Conservation (phyloP, 2,113 vertebrate genomes). For the Myiozetetes cayanensis region DNA sequence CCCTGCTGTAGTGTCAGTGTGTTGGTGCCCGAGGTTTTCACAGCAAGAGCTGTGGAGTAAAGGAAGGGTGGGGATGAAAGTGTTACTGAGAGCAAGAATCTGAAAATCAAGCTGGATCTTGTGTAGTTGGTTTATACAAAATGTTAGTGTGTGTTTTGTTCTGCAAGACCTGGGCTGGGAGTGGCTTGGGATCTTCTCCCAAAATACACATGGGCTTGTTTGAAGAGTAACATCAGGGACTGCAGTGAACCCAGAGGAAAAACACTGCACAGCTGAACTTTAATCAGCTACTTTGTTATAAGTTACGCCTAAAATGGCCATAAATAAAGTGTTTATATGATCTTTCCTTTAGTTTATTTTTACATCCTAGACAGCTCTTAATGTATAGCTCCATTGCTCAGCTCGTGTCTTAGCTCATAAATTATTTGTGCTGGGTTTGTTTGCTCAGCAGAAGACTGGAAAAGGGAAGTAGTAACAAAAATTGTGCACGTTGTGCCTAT, state of each 20-base stretch:
- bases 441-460: not conserved
- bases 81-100: not conserved
- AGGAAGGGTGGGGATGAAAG: not conserved
- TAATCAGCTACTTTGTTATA: not conserved
- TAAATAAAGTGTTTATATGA: not conserved
- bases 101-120: constrained; percentile 13
- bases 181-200: constrained; percentile 18
- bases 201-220: constrained; percentile 44
- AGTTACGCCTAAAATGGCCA: not conserved
- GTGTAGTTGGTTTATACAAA: not conserved
- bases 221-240: not conserved
- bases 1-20: not conserved
- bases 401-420: not conserved
- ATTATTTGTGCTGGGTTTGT: not conserved
- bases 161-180: not conserved
- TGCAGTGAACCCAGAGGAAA: not conserved
- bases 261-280: not conserved
- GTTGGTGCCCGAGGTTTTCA: not conserved
- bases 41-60: not conserved
- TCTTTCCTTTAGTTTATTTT: not conserved
- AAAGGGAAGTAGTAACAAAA: not conserved
- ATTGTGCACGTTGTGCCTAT: not conserved
- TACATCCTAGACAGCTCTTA: not conserved
- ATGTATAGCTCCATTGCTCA: not conserved
- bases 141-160: not conserved